phyloP scores from a whole-genome alignment of 2,797 vertebrate species.

The Pseudomugil gertrudae region DNA sequence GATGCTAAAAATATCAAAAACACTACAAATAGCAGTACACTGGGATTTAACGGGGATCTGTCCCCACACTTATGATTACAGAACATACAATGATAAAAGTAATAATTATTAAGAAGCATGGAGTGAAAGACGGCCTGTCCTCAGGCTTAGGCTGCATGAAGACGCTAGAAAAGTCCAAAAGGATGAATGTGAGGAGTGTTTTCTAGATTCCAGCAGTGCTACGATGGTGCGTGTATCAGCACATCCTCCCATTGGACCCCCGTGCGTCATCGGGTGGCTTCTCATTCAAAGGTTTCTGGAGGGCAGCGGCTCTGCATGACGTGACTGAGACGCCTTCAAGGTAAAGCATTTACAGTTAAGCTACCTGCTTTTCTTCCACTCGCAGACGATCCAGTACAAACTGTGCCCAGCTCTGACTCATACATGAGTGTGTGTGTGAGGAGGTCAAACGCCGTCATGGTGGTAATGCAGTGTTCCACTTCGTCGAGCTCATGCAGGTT shows the following conservation, averaged over 20 bases:
- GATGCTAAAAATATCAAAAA: no score
- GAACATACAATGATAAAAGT: no score
- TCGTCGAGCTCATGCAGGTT: conserved; percentile 32
- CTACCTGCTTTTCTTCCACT: conserved; percentile 9
- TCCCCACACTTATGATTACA: no score
- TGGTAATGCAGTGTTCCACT: conserved; percentile 26
- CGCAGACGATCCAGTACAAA: conserved; percentile 37
- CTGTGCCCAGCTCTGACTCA: conserved; percentile 38
- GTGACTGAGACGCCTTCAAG: conserved; percentile 42
- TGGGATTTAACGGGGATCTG: no score
- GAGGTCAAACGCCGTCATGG: conserved; percentile 37
- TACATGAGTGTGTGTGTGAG: background rate
- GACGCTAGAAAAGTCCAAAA: background rate
- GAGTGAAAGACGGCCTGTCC: no score
- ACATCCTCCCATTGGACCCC: conserved; percentile 28
- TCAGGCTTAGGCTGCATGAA: no score
- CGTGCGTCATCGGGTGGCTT: conserved; percentile 47
- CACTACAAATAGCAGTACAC: no score
- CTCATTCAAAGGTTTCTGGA: conserved; percentile 13
- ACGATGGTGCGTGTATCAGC: conserved; percentile 17
- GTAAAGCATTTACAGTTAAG: conserved; percentile 40
- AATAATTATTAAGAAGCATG: no score
- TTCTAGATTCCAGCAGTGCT: background rate
- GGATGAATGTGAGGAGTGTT: background rate
- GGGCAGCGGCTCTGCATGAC: conserved; percentile 27